Conservation (phyloP, 2,113 vertebrate species). For the Amia ocellicauda region DNA sequence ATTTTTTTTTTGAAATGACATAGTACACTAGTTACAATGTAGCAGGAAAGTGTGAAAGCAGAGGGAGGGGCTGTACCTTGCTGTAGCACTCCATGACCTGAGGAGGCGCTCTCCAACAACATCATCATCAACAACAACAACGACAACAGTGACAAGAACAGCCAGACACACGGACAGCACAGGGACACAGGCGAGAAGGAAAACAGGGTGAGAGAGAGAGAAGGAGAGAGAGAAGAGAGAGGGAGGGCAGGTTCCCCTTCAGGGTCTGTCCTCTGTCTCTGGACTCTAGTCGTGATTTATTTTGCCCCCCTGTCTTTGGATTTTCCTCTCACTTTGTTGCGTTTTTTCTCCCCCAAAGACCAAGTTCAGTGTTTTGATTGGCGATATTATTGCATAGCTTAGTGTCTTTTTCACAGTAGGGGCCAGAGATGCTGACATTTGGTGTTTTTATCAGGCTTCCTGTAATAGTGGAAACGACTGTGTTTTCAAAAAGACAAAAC, state of each 20-base stretch:
- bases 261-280: too few species aligned
- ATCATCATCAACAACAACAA: conserved; percentile 8
- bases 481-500: too few species aligned
- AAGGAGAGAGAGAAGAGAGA: neutral
- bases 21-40: neutral
- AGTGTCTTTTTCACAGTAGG: too few species aligned
- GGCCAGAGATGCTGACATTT: too few species aligned
- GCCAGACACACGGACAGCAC: neutral
- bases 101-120: conserved; percentile 9
- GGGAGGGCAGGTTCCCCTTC: too few species aligned
- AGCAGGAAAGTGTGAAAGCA: neutral
- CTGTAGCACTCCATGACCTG: conserved; percentile 14
- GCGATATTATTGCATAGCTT: too few species aligned
- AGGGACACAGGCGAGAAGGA: neutral
- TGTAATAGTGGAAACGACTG: too few species aligned
- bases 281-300: too few species aligned
- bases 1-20: too few species aligned
- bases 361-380: too few species aligned
- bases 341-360: neutral
- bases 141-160: conserved; percentile 18
- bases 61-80: neutral
- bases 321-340: neutral
- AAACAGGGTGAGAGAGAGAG: neutral
- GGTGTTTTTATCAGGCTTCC: too few species aligned
- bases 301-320: too few species aligned